Evolutionary conservation across 2,113 vertebrate genomes (phyloP), one percentile per base, ranked within the genome.

Genomic region (Circaetus gallicus): DNA sequence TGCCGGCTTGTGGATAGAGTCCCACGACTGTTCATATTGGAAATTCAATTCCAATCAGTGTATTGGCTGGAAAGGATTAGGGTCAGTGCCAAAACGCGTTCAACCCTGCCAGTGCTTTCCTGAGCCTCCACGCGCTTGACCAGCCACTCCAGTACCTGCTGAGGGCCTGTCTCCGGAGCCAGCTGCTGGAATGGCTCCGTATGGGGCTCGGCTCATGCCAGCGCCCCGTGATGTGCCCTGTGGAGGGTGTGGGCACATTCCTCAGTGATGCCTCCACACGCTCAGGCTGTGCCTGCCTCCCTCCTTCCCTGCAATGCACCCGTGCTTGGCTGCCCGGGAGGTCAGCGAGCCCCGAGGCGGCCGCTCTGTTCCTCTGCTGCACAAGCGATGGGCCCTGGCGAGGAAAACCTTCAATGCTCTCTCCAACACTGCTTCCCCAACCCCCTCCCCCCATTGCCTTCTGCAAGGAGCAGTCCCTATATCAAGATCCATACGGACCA

Each of bases 21-120:
- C 72, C 86, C 83, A 47, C 1, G 5, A 86, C 72, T 52, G 74
- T 66, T 96, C 86, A 40, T 82, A 77, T 86, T 94, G 92, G 91
- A 94, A 94, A 93, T 74, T 86, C 95, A 90, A 87, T 95, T 96
- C 89, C 84, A 89, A 93, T 95, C 95, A 96, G 56, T 7, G 50
- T 72, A 90, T 92, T 87, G 95, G 89, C 92, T 95, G 82, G 89
- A 92, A 95, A 86, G 91, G 58, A 88, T 85, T 69, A 85, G 42
- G 70, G 93, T 47, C 9, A 1, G 69, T 87, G 93, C 96, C 96
- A 97, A 93, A 82, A 70, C 2, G 4, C 52, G 20, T 93, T 90
- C 74, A 86, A 63, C 47, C 71, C 3, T 9, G 61, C 88, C 90
- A 88, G 77, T 1, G 2, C 58, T 88, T 61, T 25, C 81, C 66